Evolutionary conservation across 2,888 invertebrate genomes (phyloP), one percentile per base, ranked within the genome.

Genomic region (Fabriciana adippe): DNA sequence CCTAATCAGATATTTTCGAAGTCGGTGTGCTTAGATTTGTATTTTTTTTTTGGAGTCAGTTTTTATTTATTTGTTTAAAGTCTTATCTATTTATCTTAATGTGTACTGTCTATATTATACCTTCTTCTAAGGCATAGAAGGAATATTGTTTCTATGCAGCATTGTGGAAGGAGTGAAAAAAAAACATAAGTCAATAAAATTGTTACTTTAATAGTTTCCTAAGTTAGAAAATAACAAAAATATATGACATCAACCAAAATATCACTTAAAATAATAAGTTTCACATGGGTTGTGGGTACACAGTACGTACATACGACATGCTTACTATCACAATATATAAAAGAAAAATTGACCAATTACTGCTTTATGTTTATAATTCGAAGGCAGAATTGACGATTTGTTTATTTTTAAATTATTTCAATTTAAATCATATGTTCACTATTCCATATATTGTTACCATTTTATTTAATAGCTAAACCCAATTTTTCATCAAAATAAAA

Each of bases 221-320:
- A 87, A 78, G 78, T 85, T 82, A 87, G 80, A 82, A 89, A 87
- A 85, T 86, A 90, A 90, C 86, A 87, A 89, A 88, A 88, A 87
- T 85, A 87, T 84, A 88, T 73, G 80, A 84, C 84, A 84, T 81
- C 84, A 89, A 90, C 87, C 86, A 87, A 88, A 88, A 86, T 88
- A 89, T 89, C 87, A 89, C 88, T 87, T 84, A 85, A 79, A 76
- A 75, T 81, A 75, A 76, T 81, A 74, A 74, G 64, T 68, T 81
- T 79, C 81, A 81, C 78, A 83, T 79, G 79, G 78, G 72, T 74
- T 73, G 35, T 48, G 48, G 16, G 59, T 59, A 59, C 66, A 61
- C 50, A 66, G 61, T 61, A 66, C 64, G 68, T 69, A 71, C 67
- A 79, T 73, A 74, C 64, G 75, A 67, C 76, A 78, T 77, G 79